A percentile compares a stretch with the other conserved stretches of the same genome.
Evolutionary conservation across 1,140 invertebrate species (phyloP).

Genomic region (Megathymus violae): DNA sequence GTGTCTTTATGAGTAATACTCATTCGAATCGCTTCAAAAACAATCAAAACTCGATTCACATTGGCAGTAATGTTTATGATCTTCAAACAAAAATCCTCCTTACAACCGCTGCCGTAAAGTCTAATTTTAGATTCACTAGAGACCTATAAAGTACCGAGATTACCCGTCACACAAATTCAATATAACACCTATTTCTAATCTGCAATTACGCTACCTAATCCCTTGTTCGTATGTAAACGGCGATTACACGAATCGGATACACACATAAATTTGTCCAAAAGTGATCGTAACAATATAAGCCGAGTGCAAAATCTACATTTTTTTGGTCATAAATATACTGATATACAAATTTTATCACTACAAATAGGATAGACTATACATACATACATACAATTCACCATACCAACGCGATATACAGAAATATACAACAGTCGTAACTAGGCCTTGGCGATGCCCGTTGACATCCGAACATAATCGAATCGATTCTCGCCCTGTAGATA

Average conservation of each 20-base stretch:
- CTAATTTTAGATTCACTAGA: slow-evolving; percentile 10
- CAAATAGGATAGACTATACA: slow-evolving; percentile 44
- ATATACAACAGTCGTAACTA: slow-evolving; percentile 21
- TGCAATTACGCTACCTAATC: slow-evolving; percentile 22
- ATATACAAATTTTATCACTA: slow-evolving; percentile 75
- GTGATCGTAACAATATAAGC: slow-evolving; percentile 63
- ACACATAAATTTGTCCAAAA: slow-evolving; percentile 66
- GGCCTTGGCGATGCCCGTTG: neutral
- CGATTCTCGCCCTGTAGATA: neutral
- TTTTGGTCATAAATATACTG: slow-evolving; percentile 79
- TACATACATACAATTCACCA: slow-evolving; percentile 22
- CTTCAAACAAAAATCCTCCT: slow-evolving; percentile 12
- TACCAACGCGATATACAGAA: slow-evolving; percentile 16
- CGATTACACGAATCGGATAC: slow-evolving; percentile 40
- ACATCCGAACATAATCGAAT: slow-evolving; percentile 1
- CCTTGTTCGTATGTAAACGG: slow-evolving; percentile 40
- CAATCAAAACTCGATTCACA: neutral
- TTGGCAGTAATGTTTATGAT: neutral
- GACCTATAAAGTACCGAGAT: slow-evolving; percentile 13
- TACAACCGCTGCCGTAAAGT: slow-evolving; percentile 3
- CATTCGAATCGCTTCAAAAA: slow-evolving; percentile 6
- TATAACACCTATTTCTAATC: slow-evolving; percentile 34
- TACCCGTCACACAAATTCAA: slow-evolving; percentile 16
- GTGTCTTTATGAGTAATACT: slow-evolving; percentile 16
- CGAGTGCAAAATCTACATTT: slow-evolving; percentile 78